phyloP scores from a whole-genome alignment of 2,888 invertebrate genomes.

The Apodemia hepburni region DNA sequence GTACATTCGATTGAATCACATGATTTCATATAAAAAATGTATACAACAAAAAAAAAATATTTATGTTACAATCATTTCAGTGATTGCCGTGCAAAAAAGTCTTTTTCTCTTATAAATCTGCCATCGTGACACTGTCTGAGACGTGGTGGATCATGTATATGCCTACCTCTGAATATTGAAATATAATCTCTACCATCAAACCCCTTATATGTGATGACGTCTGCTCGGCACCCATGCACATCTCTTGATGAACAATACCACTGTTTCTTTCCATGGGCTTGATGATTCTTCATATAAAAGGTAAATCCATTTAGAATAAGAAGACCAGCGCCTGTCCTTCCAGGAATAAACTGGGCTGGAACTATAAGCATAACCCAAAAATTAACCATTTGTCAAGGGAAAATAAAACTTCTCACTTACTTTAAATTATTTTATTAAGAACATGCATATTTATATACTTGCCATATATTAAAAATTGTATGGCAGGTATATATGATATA shows the following conservation, averaged over 20 bases:
- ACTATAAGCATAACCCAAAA: constrained; percentile 50
- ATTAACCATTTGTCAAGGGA: constrained; percentile 32
- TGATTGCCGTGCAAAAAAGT: constrained; percentile 44
- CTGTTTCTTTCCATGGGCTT: constrained; percentile 72
- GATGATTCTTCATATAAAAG: constrained; percentile 74
- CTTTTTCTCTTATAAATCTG: constrained; percentile 68
- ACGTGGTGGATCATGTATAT: constrained; percentile 67
- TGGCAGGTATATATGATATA: constrained; percentile 9
- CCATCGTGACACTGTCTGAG: constrained; percentile 68
- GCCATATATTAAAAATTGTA: constrained; percentile 1
- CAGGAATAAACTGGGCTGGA: constrained; percentile 70
- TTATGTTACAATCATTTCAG: constrained; percentile 39
- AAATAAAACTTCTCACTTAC: constrained; percentile 40
- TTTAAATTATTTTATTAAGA: constrained; percentile 33
- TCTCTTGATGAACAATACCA: constrained; percentile 75
- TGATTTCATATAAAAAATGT: constrained; percentile 40
- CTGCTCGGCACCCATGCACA: constrained; percentile 67
- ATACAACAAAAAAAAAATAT: constrained; percentile 35
- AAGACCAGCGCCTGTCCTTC: constrained; percentile 65
- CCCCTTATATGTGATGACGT: constrained; percentile 70
- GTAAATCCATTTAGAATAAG: constrained; percentile 70
- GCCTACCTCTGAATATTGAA: constrained; percentile 67
- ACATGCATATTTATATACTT: constrained; percentile 19
- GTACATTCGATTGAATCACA: constrained; percentile 58
- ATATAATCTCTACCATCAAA: constrained; percentile 66